Base-by-base conservation (phyloP, 2,113 vertebrate species). In the human (Homo sapiens) region DNA sequence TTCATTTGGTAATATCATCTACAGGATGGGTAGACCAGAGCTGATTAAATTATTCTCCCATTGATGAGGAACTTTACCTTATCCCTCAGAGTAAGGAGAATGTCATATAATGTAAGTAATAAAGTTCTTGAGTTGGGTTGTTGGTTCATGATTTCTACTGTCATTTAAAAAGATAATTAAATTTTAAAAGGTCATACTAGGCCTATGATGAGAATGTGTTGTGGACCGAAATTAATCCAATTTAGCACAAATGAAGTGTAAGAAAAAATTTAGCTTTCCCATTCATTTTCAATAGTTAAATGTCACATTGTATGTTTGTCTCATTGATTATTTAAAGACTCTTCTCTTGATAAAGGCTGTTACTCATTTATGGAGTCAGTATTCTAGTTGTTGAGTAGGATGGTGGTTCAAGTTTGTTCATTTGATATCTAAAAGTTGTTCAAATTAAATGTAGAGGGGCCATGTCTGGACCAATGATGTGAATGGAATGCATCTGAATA, bases 141-240 rank as follows among this genome's bases (percentile, higher is more conserved):
- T 88, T 81, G 52, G 70, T 35, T 66, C 18, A 8, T 75, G 25
- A 52, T 55, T 88, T 80, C 48, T 12, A 48, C 35, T 48, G 22
- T 78, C 91, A 30, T 93, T 94, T 35, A 50, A 81, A 79, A 91
- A 61, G 43, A 89, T 68, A 64, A 79, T 73, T 80, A 85, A 61
- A n/a, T 38, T 82, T 64, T 38, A 35, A 81, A 50, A 85, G 48
- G 11, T 52, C 85, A 9, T 8, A 1, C 82, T 43, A 38, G 72
- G 59, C 59, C 64, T 55, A 11, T 30, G 52, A 92, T 72, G 45
- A 75, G 35, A 75, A 89, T 82, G 17, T 50, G 23, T 76, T 91
- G n/a, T 20, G 45, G 93, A n/a, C 12, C n/a, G 61, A 90, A 66
- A 78, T 78, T 59, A 86, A 76, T 66, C 45, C 57, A 85, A 1